A percentile compares a stretch with the other conserved stretches of the same genome.
Conservation (phyloP, 2,888 invertebrate species). For the Aplocera efformata region DNA sequence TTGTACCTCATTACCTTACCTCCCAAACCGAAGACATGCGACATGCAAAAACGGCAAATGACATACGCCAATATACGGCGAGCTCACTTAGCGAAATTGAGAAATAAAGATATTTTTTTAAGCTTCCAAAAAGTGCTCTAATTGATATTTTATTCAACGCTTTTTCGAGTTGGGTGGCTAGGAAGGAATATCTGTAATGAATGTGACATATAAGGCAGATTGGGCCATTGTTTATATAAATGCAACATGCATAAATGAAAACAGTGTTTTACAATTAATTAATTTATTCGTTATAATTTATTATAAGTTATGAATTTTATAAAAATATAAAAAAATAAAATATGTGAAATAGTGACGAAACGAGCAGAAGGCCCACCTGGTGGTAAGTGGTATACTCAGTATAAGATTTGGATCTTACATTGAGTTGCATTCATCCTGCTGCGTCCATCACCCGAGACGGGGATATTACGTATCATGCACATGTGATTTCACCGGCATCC, state of each 20-base stretch:
- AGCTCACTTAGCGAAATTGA: slow-evolving; percentile 74
- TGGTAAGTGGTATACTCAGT: too few species aligned
- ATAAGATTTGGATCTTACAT: too few species aligned
- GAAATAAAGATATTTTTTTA: slow-evolving; percentile 69
- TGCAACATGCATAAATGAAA: slow-evolving; percentile 35
- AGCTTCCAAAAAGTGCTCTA: slow-evolving; percentile 63
- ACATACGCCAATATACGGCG: slow-evolving; percentile 65
- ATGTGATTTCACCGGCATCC: too few species aligned
- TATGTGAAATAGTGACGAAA: too few species aligned
- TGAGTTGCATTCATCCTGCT: too few species aligned
- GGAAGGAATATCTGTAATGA: slow-evolving; percentile 62
- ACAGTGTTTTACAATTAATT: too few species aligned
- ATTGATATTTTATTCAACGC: slow-evolving; percentile 77
- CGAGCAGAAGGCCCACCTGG: too few species aligned
- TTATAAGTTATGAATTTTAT: too few species aligned
- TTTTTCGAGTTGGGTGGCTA: slow-evolving; percentile 72
- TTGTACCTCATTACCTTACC: slow-evolving; percentile 73
- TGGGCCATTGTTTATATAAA: slow-evolving; percentile 51
- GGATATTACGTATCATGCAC: too few species aligned
- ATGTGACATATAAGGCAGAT: slow-evolving; percentile 58
- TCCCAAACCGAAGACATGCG: slow-evolving; percentile 63
- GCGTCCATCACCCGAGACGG: too few species aligned
- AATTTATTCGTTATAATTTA: too few species aligned
- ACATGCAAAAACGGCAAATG: slow-evolving; percentile 71
- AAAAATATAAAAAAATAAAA: too few species aligned